Evolutionary conservation across 2,888 invertebrate genomes (phyloP), one percentile per base, ranked within the genome.

Genomic region (Hydroisotoma schaefferi): DNA sequence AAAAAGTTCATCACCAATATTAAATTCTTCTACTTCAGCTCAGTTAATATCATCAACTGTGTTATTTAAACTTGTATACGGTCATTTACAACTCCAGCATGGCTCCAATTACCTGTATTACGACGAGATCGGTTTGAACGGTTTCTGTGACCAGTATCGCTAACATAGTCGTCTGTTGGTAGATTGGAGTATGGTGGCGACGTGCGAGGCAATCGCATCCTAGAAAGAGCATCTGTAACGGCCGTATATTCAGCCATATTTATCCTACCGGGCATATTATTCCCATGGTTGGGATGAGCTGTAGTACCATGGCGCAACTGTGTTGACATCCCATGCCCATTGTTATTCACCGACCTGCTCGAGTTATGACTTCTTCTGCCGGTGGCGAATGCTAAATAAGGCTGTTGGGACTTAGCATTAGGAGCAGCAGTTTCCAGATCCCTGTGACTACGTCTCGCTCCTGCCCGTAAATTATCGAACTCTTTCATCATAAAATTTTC

Each of bases 211-310:
- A 66, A 64, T 73, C 71, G 72, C 74, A 69, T 74, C 68, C 72
- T 73, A 55, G 74, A 74, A 57, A 79, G 74, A 15, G 77, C 77
- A 69, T 77, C 76, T 33, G 77, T 75, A 54, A 79, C 76, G 63
- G 76, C 75, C 26, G 74, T 73, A 71, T 75, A 78, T 65, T 77
- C 76, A 62, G 75, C 75, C 69, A 76, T 73, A 73, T 78, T 77
- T 63, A 78, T 73, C 67, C 76, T 75, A 51, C 77, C 77, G 44
- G 77, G 77, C 18, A 56, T 23, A 59, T 65, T 62, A 58, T 63
- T 65, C 48, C 63, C 61, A 20, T 55, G 55, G 8, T 26, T 51
- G 18, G 46, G 59, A 26, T 46, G 53, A 37, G 52, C 25, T 23
- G 52, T 48, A 43, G 59, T 53, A 8, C 55, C 57, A 38, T 66